These are phyloP conservation scores for Spilarctia lutea DNA, from an alignment of 2,888 invertebrate genomes.

Conservation along the genomic window DNA sequence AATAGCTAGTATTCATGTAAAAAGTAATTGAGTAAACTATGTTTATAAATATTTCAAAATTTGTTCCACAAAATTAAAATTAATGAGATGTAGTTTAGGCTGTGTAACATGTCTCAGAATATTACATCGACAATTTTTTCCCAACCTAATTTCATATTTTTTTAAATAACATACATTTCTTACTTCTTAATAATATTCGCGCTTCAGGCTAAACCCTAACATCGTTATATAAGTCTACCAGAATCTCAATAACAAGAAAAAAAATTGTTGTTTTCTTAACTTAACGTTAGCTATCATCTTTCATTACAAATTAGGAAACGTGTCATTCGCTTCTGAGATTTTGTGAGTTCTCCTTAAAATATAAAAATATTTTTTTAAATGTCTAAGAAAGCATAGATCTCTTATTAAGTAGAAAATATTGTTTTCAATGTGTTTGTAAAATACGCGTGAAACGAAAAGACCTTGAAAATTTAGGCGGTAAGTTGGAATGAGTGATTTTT, in stretches of 20 bases:
- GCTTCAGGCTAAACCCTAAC: not conserved
- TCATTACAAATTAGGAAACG: not conserved
- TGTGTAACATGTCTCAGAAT: not conserved
- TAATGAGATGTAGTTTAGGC: not conserved
- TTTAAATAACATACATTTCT: not conserved
- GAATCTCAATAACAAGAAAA: not conserved
- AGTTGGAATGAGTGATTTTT: too few species aligned
- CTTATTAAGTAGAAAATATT: not conserved
- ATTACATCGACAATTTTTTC: not conserved
- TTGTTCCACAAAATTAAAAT: not conserved
- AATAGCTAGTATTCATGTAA: not conserved
- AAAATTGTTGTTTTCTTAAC: not conserved
- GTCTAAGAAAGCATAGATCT: not conserved
- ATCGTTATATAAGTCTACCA: conserved; percentile 2
- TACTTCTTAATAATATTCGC: not conserved
- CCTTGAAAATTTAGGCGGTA: too few species aligned
- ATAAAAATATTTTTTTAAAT: not conserved
- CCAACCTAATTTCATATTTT: not conserved
- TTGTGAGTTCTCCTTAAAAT: too few species aligned
- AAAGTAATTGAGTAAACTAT: not conserved
- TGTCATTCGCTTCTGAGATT: too few species aligned
- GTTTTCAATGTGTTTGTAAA: not conserved
- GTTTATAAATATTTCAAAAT: not conserved
- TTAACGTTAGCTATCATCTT: not conserved
- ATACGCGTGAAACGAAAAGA: not conserved